Conservation (phyloP, 2,888 invertebrate genomes). For the Xanthorhoe designata region DNA sequence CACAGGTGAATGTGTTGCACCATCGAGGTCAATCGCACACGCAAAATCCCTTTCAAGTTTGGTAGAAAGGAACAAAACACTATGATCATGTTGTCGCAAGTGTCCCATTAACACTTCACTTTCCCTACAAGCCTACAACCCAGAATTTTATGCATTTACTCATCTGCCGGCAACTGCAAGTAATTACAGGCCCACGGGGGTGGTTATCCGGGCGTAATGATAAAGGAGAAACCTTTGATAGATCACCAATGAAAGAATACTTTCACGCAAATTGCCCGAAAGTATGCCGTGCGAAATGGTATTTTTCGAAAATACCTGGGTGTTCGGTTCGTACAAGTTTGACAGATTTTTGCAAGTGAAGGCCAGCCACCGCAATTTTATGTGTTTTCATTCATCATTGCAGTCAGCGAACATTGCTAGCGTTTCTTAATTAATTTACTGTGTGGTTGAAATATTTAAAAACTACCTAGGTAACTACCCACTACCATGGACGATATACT, state of each 20-base stretch:
- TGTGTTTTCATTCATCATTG: constrained; percentile 55
- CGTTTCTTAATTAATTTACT: no score
- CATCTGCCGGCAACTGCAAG: constrained; percentile 77
- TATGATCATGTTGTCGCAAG: constrained; percentile 76
- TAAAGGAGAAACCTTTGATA: constrained; percentile 78
- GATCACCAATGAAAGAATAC: constrained; percentile 78
- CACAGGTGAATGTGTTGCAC: constrained; percentile 50
- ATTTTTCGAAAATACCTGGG: constrained; percentile 67
- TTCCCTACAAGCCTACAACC: constrained; percentile 78
- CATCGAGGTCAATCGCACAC: constrained; percentile 48
- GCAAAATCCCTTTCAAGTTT: constrained; percentile 66
- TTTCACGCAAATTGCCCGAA: constrained; percentile 82
- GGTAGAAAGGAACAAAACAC: constrained; percentile 64
- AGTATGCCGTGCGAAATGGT: constrained; percentile 78
- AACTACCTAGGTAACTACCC: no score
- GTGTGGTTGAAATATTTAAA: no score
- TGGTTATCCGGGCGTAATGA: constrained; percentile 65
- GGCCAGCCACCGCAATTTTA: constrained; percentile 59
- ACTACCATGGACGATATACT: no score
- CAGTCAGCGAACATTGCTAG: not conserved
- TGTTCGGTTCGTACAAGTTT: constrained; percentile 39
- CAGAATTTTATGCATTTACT: constrained; percentile 82
- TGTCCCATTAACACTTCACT: constrained; percentile 79
- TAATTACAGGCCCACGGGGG: constrained; percentile 74
- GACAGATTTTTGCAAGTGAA: constrained; percentile 60